These are phyloP conservation scores for Helicoverpa zea DNA, from an alignment of 1,140 invertebrate genomes.

Conservation along the genomic window DNA sequence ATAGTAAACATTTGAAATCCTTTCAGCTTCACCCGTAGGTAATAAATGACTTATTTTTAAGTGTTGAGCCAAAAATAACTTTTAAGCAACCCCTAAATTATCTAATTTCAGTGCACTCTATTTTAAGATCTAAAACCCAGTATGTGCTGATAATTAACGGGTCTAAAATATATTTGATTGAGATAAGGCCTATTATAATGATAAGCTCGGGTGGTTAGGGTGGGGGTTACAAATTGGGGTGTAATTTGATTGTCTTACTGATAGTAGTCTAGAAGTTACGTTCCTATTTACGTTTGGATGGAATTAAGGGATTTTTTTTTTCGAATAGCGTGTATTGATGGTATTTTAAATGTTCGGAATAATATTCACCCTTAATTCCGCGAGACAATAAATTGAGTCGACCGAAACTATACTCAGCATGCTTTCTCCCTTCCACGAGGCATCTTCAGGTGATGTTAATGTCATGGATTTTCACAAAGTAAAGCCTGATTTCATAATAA, in stretches of 20 bases:
- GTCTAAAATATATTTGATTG: slow-evolving; percentile 36
- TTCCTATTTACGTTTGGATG: not conserved
- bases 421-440: too few relatives aligned
- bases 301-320: not conserved
- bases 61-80: not conserved
- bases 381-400: too few relatives aligned
- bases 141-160: slow-evolving; percentile 4
- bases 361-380: too few relatives aligned
- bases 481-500: too few relatives aligned
- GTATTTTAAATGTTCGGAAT: too few relatives aligned
- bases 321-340: too few relatives aligned
- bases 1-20: too few relatives aligned
- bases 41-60: not conserved
- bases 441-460: too few relatives aligned
- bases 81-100: slow-evolving; percentile 1
- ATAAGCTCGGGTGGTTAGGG: slow-evolving; percentile 17
- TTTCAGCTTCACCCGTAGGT: not conserved
- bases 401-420: too few relatives aligned
- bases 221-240: slow-evolving; percentile 47
- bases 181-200: slow-evolving; percentile 44
- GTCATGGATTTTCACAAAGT: too few relatives aligned
- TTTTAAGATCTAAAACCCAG: not conserved
- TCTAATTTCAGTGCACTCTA: slow-evolving; percentile 1
- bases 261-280: not conserved
- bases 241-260: slow-evolving; percentile 47